Evolutionary conservation across 2,888 invertebrate species (phyloP).

Genomic region (Tetanocera ferruginea): DNA sequence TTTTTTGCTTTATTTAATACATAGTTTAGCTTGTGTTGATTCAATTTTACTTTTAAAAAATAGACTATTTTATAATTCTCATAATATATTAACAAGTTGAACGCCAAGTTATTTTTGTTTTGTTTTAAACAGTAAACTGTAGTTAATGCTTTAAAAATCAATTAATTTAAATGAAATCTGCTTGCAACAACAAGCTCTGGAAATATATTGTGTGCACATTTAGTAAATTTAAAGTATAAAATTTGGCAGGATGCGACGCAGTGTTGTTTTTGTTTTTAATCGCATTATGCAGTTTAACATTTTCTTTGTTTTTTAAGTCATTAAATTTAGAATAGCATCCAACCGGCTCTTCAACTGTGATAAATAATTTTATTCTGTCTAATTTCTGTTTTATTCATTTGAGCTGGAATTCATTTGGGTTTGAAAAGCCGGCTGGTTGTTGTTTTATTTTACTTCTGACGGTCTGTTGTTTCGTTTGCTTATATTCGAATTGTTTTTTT

Average conservation of each 20-base stretch:
- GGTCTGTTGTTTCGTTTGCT: not conserved
- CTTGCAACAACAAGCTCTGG: not conserved
- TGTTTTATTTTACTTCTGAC: no score
- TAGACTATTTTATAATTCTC: conserved; percentile 18
- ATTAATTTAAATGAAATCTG: not conserved
- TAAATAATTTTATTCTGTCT: no score
- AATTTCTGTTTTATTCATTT: no score
- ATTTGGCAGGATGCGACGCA: conserved; percentile 23
- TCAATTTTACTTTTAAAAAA: conserved; percentile 6
- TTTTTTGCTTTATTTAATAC: no score
- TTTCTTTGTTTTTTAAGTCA: not conserved
- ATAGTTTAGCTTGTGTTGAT: not conserved
- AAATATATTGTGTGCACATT: not conserved
- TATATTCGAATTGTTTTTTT: conserved; percentile 5
- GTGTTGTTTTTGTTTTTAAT: not conserved
- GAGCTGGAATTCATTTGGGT: no score
- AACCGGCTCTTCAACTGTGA: no score
- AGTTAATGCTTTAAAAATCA: not conserved
- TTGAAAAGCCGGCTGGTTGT: no score
- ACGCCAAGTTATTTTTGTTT: not conserved
- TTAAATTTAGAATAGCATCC: not conserved
- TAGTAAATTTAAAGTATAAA: not conserved
- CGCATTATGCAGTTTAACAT: not conserved
- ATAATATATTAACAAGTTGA: conserved; percentile 18
- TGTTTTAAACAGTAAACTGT: not conserved